These are phyloP conservation scores for Toxotes jaculatrix DNA, from an alignment of 2,113 vertebrate species.

Conservation along the genomic window DNA sequence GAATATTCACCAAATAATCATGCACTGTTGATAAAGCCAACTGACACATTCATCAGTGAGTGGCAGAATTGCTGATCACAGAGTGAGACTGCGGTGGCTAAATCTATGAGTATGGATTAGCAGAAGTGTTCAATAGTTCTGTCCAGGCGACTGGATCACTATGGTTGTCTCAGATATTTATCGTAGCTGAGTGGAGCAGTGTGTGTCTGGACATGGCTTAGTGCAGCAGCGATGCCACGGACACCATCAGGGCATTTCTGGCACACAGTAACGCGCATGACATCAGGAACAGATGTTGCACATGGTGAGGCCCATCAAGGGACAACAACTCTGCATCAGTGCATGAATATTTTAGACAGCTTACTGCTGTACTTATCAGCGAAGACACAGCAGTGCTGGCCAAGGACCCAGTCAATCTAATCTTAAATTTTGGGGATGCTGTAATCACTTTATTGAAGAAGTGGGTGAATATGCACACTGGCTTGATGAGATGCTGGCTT, in stretches of 20 bases:
- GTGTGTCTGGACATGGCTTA: slow-evolving; percentile 58
- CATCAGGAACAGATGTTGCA: slow-evolving; percentile 84
- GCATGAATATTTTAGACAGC: slow-evolving; percentile 83
- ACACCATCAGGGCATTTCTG: slow-evolving; percentile 76
- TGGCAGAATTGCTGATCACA: slow-evolving; percentile 77
- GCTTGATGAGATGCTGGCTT: slow-evolving; percentile 50
- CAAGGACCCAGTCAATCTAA: slow-evolving; percentile 66
- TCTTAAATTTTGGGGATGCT: slow-evolving; percentile 57
- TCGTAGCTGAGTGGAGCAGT: slow-evolving; percentile 48
- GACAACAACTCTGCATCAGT: slow-evolving; percentile 79
- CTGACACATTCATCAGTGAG: slow-evolving; percentile 73
- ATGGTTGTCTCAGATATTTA: slow-evolving; percentile 70
- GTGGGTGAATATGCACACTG: not conserved
- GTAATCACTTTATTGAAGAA: slow-evolving; percentile 54
- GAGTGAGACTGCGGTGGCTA: slow-evolving; percentile 66
- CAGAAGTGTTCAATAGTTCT: slow-evolving; percentile 68
- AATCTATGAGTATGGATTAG: slow-evolving; percentile 80
- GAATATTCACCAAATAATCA: slow-evolving; percentile 58
- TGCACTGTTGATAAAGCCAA: slow-evolving; percentile 64
- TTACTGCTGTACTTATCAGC: slow-evolving; percentile 79
- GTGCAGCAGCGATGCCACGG: slow-evolving; percentile 58
- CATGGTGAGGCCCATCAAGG: slow-evolving; percentile 78
- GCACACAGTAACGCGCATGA: slow-evolving; percentile 73
- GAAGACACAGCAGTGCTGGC: slow-evolving; percentile 63
- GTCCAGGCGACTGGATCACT: slow-evolving; percentile 62